Conservation (phyloP, 2,888 invertebrate genomes). For the Polietes domitor region DNA sequence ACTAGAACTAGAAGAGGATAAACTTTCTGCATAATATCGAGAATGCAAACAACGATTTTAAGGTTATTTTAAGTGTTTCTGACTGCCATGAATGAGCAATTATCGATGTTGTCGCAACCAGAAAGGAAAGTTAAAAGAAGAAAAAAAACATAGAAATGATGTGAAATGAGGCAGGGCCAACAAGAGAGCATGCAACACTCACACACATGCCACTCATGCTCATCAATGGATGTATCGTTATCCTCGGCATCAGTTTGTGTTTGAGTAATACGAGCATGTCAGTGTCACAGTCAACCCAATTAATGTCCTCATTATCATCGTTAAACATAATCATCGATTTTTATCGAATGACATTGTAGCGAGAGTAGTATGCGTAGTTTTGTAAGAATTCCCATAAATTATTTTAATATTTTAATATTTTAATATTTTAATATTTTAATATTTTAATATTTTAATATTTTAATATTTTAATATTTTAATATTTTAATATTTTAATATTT, state of each 20-base stretch:
- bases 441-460: too few species aligned
- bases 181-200: background rate
- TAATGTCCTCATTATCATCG: background rate
- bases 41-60: slow-evolving; percentile 21
- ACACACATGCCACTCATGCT: background rate
- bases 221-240: background rate
- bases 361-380: too few species aligned
- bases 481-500: too few species aligned
- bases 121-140: background rate
- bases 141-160: background rate
- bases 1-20: slow-evolving; percentile 5
- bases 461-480: too few species aligned
- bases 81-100: slow-evolving; percentile 66
- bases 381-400: too few species aligned
- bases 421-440: too few species aligned
- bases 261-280: background rate
- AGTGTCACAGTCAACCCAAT: slow-evolving; percentile 30
- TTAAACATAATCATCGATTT: slow-evolving; percentile 1
- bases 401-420: too few species aligned
- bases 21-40: background rate
- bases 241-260: slow-evolving; percentile 13
- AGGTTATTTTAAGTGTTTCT: slow-evolving; percentile 63
- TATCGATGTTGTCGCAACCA: slow-evolving; percentile 45
- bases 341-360: too few species aligned
- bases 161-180: background rate